phyloP scores from a whole-genome alignment of 2,113 vertebrate genomes.

The Chionomys nivalis region DNA sequence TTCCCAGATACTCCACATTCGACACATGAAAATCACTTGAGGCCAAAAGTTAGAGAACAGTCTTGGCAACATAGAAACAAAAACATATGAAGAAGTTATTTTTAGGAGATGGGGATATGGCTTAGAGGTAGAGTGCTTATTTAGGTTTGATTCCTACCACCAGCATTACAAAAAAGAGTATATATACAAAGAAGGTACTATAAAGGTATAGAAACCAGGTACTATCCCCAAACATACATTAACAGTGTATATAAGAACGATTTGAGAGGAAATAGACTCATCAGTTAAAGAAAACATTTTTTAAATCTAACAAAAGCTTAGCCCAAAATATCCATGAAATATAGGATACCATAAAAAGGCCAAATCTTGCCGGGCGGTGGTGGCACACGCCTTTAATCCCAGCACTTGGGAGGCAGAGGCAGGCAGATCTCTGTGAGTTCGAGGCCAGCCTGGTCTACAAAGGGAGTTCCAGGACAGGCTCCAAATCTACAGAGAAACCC shows the following conservation, averaged over 20 bases:
- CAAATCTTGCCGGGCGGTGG: too few species aligned
- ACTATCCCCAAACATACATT: not conserved
- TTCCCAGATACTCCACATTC: not conserved
- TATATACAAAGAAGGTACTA: not conserved
- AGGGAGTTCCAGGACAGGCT: too few species aligned
- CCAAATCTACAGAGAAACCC: too few species aligned
- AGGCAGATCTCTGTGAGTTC: too few species aligned
- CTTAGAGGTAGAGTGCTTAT: not conserved
- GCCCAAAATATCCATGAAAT: too few species aligned
- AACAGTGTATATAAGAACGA: not conserved
- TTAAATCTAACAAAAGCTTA: too few species aligned
- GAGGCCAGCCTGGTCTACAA: too few species aligned
- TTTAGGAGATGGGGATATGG: not conserved
- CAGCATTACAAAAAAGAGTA: not conserved
- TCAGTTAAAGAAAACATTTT: too few species aligned
- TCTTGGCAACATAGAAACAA: not conserved
- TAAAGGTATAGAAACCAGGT: not conserved
- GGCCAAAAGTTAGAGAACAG: not conserved
- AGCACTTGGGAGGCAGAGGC: too few species aligned
- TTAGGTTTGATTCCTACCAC: not conserved
- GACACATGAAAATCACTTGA: not conserved
- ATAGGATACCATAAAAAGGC: too few species aligned
- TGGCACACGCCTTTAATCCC: too few species aligned
- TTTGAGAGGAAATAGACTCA: not conserved
- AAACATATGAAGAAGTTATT: not conserved